Evolutionary conservation across 2,888 invertebrate genomes (phyloP).

Genomic region (Abrostola triplasia): DNA sequence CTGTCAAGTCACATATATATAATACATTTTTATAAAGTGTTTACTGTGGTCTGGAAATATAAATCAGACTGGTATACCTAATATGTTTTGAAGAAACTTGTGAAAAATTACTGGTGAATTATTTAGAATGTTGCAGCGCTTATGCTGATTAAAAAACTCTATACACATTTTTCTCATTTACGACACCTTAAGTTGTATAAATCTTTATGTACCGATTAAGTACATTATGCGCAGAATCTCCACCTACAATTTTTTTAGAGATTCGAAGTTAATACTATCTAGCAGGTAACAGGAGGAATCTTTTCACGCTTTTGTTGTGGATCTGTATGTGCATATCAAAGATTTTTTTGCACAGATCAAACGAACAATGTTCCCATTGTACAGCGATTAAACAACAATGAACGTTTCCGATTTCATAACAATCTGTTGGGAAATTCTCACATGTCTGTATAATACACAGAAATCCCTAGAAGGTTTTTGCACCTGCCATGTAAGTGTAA

Average conservation of each 20-base stretch:
- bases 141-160: constrained; percentile 9
- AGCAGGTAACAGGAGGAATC: constrained; percentile 13
- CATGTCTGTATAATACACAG: constrained; percentile 68
- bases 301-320: constrained; percentile 36
- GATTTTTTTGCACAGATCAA: constrained; percentile 63
- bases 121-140: constrained; percentile 17
- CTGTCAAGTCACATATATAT: neutral
- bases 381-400: constrained; percentile 79
- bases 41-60: too few species aligned
- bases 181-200: neutral
- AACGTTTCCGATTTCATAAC: constrained; percentile 78
- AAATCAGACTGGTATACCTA: too few species aligned
- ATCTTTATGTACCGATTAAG: neutral
- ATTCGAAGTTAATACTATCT: constrained; percentile 14
- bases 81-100: too few species aligned
- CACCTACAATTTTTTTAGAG: neutral
- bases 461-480: constrained; percentile 55
- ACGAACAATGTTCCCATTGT: constrained; percentile 78
- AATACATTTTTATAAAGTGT: too few species aligned
- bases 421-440: constrained; percentile 80
- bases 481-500: constrained; percentile 60
- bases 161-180: neutral
- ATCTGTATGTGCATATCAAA: constrained; percentile 41
- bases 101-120: constrained; percentile 16
- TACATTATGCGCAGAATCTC: neutral